Evolutionary conservation across 2,113 vertebrate species (phyloP), one percentile per base, ranked within the genome.

Genomic region (Scortum barcoo): DNA sequence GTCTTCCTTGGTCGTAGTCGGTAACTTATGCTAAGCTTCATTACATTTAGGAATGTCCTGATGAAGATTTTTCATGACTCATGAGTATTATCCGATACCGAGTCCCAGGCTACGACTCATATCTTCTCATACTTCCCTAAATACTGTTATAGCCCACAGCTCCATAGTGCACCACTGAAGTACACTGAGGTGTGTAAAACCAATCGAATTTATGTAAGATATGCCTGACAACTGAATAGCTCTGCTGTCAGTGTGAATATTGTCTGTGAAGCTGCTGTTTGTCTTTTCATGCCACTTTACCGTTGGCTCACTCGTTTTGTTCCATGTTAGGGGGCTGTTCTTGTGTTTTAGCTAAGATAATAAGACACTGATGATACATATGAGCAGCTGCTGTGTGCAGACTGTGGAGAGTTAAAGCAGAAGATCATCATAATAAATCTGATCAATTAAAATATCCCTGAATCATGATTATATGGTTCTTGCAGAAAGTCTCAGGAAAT

Each of bases 191-290:
- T 60, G 72, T 30, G 72, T 30, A 56, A 77, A 76, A 67, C 1
- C 54, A 81, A 76, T 81, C 53, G 4, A 42, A 24, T 73, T 10
- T 26, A 17, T 80, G 19, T 60, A 51, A 63, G 30, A 66, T 26
- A 5, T 44, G 40, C 33, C 12, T 58, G 69, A 73, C 68, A 50
- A 48, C 13, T 62, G 78, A 57, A 57, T 42, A 33, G 48, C 50
- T 76, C 42, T 53, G 30, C 65, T 61, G 83, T 80, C 83, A 66
- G 24, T 3, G 30, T 46, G 67, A 62, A 56, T 40, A 17, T 68
- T 54, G 38, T 51, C 42, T 60, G 33, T 75, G 44, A 28, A 44
- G 77, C 54, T 40, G 67, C 50, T 66, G 74, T 67, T 78, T 46
- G 16, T 74, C 56, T 74, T 10, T 26, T 66, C 58, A 58, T 28